Evolutionary conservation across 2,888 invertebrate species (phyloP).

Genomic region (Danaus chrysippus): DNA sequence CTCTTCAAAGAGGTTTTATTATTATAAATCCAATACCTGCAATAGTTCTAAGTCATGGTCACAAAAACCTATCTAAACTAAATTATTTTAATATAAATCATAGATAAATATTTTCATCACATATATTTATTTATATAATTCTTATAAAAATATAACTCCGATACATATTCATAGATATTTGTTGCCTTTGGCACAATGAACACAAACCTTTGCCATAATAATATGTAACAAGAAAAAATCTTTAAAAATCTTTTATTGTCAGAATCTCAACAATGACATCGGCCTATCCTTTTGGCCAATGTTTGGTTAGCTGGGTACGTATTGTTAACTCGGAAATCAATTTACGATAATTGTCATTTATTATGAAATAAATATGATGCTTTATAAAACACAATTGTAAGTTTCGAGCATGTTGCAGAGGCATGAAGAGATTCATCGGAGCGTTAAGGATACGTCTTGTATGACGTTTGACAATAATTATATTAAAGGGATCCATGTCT

Average conservation of each 20-base stretch:
- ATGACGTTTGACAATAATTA: slow-evolving; percentile 75
- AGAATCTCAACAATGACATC: slow-evolving; percentile 63
- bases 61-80: not conserved
- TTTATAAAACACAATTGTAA: slow-evolving; percentile 60
- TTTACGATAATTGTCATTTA: slow-evolving; percentile 79
- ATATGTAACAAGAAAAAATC: slow-evolving; percentile 43
- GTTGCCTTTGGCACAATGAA: slow-evolving; percentile 62
- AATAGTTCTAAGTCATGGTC: too few species aligned
- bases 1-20: too few species aligned
- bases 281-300: slow-evolving; percentile 79
- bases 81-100: not conserved
- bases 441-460: slow-evolving; percentile 48
- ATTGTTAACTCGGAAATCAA: slow-evolving; percentile 72
- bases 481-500: slow-evolving; percentile 50
- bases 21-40: too few species aligned
- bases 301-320: slow-evolving; percentile 82
- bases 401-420: slow-evolving; percentile 43
- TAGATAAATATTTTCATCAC: not conserved
- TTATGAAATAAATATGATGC: slow-evolving; percentile 78
- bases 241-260: slow-evolving; percentile 49
- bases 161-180: slow-evolving; percentile 55
- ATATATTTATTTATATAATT: not conserved
- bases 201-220: slow-evolving; percentile 52
- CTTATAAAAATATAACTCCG: slow-evolving; percentile 2
- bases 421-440: slow-evolving; percentile 56